Base-by-base conservation (phyloP, 30 jellyfish, hydroid and myxozoan genomes). In the Haliclystus octoradiatus region DNA sequence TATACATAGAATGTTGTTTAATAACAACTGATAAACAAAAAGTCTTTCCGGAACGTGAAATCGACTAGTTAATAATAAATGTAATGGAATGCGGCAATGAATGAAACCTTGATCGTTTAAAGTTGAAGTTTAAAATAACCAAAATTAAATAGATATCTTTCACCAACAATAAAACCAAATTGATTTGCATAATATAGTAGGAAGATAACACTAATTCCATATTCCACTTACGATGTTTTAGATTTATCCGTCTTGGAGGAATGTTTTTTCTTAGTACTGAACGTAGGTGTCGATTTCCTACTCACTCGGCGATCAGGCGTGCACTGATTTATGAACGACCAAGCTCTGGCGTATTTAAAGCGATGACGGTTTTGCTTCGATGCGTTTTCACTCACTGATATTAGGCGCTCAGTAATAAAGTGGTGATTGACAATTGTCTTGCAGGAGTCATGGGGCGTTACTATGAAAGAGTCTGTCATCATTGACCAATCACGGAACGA, bases 361-460 rank as follows among this genome's bases (percentile, higher is more conserved):
- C 57, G 57, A 40, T 40, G 57, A 40, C 57, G 57, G 19, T 40
- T n/a, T 40, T 40, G 57, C 57, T 19, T 9, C 57, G 19, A 5
- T 40, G 57, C 57, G 57, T 19, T 5, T n/a, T n/a, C n/a, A n/a
- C n/a, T n/a, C n/a, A 19, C 14, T 5, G 9, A 40, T 40, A 40
- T 40, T 40, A 40, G 57, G 9, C 57, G 57, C 19, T 40, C 57
- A 82, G 74, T 73, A 29, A 81, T 73, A 66, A 69, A 73, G 80
- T 82, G 94, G 65, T 80, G 94, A 82, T 71, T 64, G 94, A 82
- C 94, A 82, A 82, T 57, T 33, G 80, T 33, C 40, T 66, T n/a
- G 66, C 85, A 72, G 72, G 52, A 69, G 88, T 33, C 72, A 73
- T 83, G 84, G 67, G 94, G 94, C 94, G 94, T 73, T 40, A 19